These are phyloP conservation scores for Setophaga kirtlandii DNA, from an alignment of 2,113 vertebrate genomes.

Conservation along the genomic window DNA sequence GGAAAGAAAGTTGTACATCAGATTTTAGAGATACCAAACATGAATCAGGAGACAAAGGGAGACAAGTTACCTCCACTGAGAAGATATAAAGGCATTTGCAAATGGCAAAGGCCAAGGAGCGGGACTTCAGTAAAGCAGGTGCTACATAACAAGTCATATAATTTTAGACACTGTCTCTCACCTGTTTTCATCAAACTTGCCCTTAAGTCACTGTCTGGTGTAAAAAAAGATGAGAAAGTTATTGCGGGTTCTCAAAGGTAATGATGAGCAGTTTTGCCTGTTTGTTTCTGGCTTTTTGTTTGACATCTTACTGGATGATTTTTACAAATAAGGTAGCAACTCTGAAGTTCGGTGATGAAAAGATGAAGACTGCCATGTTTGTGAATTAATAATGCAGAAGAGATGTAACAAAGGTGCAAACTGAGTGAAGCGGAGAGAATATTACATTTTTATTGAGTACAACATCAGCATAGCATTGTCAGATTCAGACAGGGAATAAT, in stretches of 20 bases:
- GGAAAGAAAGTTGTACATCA: background rate
- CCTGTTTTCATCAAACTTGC: background rate
- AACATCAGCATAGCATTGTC: background rate
- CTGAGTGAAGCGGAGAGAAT: background rate
- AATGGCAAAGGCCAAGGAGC: conserved; percentile 31
- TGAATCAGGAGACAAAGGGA: background rate
- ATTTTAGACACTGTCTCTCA: conserved; percentile 19
- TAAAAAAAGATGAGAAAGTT: background rate
- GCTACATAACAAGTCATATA: background rate
- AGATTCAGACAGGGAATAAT: background rate
- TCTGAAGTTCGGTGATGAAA: background rate
- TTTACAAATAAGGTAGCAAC: background rate
- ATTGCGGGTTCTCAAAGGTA: background rate
- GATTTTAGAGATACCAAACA: background rate
- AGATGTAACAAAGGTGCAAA: background rate
- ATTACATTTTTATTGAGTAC: background rate
- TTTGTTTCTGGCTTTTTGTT: background rate
- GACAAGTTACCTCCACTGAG: background rate
- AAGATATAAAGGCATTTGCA: conserved; percentile 21
- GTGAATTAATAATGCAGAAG: background rate
- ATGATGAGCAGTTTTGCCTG: background rate
- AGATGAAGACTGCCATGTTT: background rate
- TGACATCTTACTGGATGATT: background rate
- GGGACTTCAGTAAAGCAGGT: background rate
- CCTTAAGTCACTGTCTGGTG: background rate